Conservation (phyloP, 2,113 vertebrate species). For the Cyphomyrus plagiostoma region DNA sequence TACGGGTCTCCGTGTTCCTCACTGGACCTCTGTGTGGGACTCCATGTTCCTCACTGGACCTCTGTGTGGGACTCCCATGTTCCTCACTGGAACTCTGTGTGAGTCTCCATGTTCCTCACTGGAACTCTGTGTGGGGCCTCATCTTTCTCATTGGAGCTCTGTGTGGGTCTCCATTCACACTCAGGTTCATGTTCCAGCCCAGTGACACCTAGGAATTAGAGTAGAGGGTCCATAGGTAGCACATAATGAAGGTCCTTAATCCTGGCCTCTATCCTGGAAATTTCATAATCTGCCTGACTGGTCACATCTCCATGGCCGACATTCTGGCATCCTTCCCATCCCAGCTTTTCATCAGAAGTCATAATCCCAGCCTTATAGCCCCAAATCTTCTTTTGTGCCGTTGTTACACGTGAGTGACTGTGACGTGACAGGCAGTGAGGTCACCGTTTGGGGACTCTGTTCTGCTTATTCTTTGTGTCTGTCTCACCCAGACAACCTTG, state of each 20-base stretch:
- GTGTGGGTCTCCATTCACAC: neutral
- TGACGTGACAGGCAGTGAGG: conserved; percentile 28
- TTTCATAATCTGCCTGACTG: conserved; percentile 34
- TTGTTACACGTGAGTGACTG: conserved; percentile 41
- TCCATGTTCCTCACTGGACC: neutral
- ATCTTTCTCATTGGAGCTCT: neutral
- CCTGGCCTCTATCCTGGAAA: conserved; percentile 11
- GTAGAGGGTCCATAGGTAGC: neutral
- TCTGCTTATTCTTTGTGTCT: conserved; percentile 30
- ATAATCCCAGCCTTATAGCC: conserved; percentile 45
- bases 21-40: too few species aligned
- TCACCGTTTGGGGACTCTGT: conserved; percentile 28
- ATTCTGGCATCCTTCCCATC: conserved; percentile 61
- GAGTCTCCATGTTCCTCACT: conserved; percentile 9
- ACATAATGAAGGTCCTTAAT: neutral
- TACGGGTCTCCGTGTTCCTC: neutral
- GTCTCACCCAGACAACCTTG: neutral
- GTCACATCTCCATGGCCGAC: conserved; percentile 35
- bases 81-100: too few species aligned
- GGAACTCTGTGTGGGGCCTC: conserved; percentile 19
- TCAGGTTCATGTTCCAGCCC: neutral
- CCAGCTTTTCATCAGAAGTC: conserved; percentile 50
- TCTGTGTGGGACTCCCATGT: neutral
- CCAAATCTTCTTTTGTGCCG: conserved; percentile 56
- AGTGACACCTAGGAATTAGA: neutral